Percentiles rank a stretch among this genome's conserved stretches.
These are phyloP conservation scores for Apamea epomidion DNA, from an alignment of 2,888 invertebrate species.

Conservation along the genomic window DNA sequence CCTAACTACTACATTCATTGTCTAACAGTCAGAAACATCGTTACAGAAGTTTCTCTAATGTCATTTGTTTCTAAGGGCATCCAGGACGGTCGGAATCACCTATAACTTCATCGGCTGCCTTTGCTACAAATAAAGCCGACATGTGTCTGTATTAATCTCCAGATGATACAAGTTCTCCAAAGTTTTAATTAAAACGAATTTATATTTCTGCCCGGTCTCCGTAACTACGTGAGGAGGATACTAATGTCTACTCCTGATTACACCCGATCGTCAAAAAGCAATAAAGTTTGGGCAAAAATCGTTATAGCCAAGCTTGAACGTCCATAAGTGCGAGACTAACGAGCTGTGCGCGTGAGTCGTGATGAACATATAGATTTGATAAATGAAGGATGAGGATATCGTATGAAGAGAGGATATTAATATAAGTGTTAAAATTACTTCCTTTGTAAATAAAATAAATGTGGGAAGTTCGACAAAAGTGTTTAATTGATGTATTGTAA, in stretches of 20 bases:
- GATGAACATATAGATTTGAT: constrained; percentile 67
- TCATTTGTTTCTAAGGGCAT: constrained; percentile 24
- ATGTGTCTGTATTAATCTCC: constrained; percentile 54
- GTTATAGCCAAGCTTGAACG: constrained; percentile 57
- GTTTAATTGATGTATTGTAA: constrained; percentile 50
- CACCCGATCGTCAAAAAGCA: constrained; percentile 70
- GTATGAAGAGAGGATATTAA: constrained; percentile 53
- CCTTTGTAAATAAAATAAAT: constrained; percentile 50
- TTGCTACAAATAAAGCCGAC: constrained; percentile 50
- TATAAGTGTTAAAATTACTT: constrained; percentile 59
- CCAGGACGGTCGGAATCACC: constrained; percentile 7
- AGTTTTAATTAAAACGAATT: constrained; percentile 70
- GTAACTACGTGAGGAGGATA: constrained; percentile 63
- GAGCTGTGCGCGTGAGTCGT: constrained; percentile 66
- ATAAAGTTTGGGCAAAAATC: constrained; percentile 72
- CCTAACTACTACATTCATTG: background rate
- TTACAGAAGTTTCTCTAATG: constrained; percentile 21
- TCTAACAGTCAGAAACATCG: constrained; percentile 6
- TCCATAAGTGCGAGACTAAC: constrained; percentile 68
- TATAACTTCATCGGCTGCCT: constrained; percentile 21
- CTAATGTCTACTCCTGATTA: constrained; percentile 66
- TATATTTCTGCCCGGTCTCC: constrained; percentile 59
- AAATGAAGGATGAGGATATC: constrained; percentile 65
- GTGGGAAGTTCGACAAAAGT: constrained; percentile 43
- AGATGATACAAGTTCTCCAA: constrained; percentile 52